A percentile compares a stretch with the other conserved stretches of the same genome.
Evolutionary conservation across 2,888 invertebrate species (phyloP).

Genomic region (Vandiemenella viatica): DNA sequence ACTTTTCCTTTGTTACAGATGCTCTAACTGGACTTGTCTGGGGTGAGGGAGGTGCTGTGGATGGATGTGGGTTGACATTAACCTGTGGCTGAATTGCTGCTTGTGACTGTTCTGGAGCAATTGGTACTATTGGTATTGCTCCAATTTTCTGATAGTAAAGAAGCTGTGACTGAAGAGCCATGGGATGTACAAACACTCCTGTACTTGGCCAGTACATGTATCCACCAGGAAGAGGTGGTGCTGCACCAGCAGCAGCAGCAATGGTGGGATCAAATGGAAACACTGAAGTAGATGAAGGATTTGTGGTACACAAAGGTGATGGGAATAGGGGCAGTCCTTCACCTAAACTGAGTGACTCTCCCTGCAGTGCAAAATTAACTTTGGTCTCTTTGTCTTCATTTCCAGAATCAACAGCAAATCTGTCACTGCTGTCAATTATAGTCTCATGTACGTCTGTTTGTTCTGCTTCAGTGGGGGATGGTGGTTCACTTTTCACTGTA

Average conservation of each 20-base stretch:
- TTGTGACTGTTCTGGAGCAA: conserved; percentile 5
- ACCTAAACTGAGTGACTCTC: neutral
- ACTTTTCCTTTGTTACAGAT: neutral
- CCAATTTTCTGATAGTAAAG: conserved; percentile 62
- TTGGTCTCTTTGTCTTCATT: neutral
- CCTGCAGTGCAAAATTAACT: neutral
- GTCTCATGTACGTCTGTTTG: conserved; percentile 3
- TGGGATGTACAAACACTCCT: conserved; percentile 55
- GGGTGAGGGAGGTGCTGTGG: conserved; percentile 29
- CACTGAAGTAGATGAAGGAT: neutral
- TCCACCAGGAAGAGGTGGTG: conserved; percentile 20
- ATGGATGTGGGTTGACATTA: conserved; percentile 3
- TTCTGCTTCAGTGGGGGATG: conserved; percentile 7
- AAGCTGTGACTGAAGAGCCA: conserved; percentile 53
- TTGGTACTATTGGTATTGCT: conserved; percentile 25
- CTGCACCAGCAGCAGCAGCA: neutral
- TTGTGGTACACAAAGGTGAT: neutral
- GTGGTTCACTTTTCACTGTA: conserved; percentile 8
- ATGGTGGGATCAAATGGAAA: neutral
- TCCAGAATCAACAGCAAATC: neutral
- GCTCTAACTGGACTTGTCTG: conserved; percentile 26
- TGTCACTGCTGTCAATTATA: neutral
- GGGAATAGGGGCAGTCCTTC: neutral
- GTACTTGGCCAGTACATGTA: conserved; percentile 57
- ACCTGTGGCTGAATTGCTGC: conserved; percentile 1